Evolutionary conservation across 2,888 invertebrate genomes (phyloP).

Genomic region (Callosobruchus maculatus): DNA sequence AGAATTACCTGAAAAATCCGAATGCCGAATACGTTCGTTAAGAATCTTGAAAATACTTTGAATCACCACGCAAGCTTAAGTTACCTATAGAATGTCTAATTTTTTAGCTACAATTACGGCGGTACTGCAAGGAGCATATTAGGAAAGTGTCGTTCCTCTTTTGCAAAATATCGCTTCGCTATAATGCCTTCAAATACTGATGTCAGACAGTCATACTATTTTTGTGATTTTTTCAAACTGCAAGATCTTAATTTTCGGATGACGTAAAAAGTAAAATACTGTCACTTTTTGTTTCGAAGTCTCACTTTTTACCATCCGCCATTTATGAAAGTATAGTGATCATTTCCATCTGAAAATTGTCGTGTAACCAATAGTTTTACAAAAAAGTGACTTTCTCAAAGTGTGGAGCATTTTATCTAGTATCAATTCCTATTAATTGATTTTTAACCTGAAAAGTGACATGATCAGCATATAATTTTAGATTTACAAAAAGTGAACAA

Average conservation of each 20-base stretch:
- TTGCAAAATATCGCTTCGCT: not conserved
- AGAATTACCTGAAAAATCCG: too few relatives aligned
- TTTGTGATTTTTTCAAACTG: not conserved
- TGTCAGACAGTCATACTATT: not conserved
- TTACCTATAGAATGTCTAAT: not conserved
- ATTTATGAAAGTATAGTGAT: not conserved
- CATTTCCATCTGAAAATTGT: not conserved
- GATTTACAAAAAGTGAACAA: not conserved
- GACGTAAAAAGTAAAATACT: not conserved
- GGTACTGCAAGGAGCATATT: not conserved
- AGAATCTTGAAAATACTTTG: not conserved
- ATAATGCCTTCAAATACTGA: not conserved
- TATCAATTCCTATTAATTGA: not conserved
- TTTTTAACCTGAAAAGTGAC: not conserved
- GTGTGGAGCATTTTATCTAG: constrained; percentile 9
- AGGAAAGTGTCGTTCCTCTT: not conserved
- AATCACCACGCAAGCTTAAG: not conserved
- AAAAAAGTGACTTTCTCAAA: constrained; percentile 11
- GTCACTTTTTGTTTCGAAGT: not conserved
- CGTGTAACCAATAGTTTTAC: not conserved
- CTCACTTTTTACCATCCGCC: not conserved
- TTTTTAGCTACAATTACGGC: not conserved
- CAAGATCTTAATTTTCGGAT: not conserved
- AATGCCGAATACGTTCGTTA: not conserved
- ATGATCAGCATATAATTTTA: not conserved